Percentiles rank a stretch among this genome's conserved stretches.
These are phyloP conservation scores for Lampris megalopsis DNA, from an alignment of 2,113 vertebrate species.

Conservation along the genomic window DNA sequence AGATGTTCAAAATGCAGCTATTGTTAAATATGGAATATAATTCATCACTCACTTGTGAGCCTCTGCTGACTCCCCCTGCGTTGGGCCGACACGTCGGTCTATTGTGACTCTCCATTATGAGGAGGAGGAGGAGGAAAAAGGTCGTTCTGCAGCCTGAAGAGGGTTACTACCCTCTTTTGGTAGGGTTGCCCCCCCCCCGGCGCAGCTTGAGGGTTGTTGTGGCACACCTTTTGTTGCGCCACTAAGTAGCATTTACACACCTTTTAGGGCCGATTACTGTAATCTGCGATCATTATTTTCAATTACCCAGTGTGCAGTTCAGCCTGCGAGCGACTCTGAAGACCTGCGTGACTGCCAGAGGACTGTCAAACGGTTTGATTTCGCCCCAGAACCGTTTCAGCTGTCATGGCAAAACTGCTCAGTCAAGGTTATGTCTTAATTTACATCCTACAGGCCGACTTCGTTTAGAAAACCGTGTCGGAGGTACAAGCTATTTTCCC, in stretches of 20 bases:
- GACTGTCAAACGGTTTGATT: constrained; percentile 4
- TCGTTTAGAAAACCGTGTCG: constrained; percentile 11
- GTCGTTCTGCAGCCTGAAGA: constrained; percentile 56
- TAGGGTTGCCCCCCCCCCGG: constrained; percentile 36
- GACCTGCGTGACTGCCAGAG: constrained; percentile 2
- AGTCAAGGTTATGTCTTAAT: background rate
- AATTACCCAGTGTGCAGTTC: background rate
- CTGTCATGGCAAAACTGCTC: constrained; percentile 26
- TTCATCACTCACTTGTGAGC: constrained; percentile 54
- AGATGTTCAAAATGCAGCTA: constrained; percentile 38
- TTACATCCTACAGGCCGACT: constrained; percentile 18
- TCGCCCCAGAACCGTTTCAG: constrained; percentile 3
- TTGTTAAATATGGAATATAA: constrained; percentile 69
- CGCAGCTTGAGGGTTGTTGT: constrained; percentile 5
- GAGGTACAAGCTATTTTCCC: background rate
- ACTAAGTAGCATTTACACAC: constrained; percentile 33
- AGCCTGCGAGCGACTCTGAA: background rate
- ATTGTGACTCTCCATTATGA: constrained; percentile 56
- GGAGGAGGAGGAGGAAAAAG: constrained; percentile 39
- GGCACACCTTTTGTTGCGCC: constrained; percentile 28
- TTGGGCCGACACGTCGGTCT: constrained; percentile 32
- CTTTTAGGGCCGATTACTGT: constrained; percentile 43
- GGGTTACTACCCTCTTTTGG: constrained; percentile 40
- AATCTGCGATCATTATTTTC: constrained; percentile 43
- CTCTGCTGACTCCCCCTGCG: constrained; percentile 30